These are phyloP conservation scores for Lepilemur septentrionalis DNA, from an alignment of 2,797 vertebrate genomes.

Conservation along the genomic window DNA sequence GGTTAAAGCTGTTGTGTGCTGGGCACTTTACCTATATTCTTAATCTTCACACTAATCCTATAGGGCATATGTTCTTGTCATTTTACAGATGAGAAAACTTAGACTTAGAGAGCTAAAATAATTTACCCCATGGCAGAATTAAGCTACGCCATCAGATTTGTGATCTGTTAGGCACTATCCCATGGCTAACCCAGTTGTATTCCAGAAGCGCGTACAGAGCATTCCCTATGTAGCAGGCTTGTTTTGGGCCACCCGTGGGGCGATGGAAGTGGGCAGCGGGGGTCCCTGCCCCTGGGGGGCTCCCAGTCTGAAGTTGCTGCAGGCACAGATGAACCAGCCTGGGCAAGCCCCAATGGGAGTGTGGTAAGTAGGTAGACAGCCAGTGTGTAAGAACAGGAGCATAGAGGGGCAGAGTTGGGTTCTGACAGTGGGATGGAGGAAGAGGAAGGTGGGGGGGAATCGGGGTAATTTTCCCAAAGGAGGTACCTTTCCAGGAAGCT, in stretches of 20 bases:
- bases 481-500: constrained; percentile 46
- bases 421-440: constrained; percentile 24
- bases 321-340: constrained; percentile 19
- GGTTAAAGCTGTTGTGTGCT: not conserved
- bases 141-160: not conserved
- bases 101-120: not conserved
- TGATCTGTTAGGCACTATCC: not conserved
- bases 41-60: constrained; percentile 29
- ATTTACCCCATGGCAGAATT: not conserved
- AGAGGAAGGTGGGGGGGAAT: not conserved
- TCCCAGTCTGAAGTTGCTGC: not conserved
- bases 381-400: constrained; percentile 12
- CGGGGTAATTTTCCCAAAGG: constrained; percentile 54
- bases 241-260: not conserved
- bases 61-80: not conserved
- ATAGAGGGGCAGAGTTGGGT: not conserved
- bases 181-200: not conserved
- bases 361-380: not conserved
- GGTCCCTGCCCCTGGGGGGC: not conserved
- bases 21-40: not conserved
- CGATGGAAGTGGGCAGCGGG: not conserved
- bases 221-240: not conserved
- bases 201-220: not conserved
- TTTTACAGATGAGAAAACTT: constrained; percentile 21
- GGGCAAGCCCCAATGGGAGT: not conserved